phyloP scores from a whole-genome alignment of 2,113 vertebrate species.

The Dasyurus viverrinus region DNA sequence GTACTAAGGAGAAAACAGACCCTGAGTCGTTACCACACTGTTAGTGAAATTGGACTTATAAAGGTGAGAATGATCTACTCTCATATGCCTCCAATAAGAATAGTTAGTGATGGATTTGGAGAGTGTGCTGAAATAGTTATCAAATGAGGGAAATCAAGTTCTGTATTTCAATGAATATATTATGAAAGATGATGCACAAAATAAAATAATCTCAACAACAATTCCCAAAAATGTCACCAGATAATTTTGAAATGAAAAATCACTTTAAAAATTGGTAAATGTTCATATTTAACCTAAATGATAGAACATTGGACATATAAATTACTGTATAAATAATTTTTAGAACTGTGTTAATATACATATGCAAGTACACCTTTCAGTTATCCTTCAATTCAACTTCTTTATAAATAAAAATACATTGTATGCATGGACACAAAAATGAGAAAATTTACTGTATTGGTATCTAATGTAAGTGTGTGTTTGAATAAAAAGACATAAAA shows the following conservation, averaged over 20 bases:
- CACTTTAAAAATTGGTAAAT: not conserved
- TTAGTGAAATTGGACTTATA: constrained; percentile 8
- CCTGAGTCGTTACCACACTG: constrained; percentile 17
- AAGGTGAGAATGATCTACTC: not conserved
- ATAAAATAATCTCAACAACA: not conserved
- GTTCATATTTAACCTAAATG: not conserved
- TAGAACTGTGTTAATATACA: not conserved
- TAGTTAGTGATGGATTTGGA: not conserved
- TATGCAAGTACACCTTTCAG: constrained; percentile 21
- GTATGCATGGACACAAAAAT: not conserved
- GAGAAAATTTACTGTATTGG: constrained; percentile 3
- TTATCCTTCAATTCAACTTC: not conserved
- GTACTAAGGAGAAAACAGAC: constrained; percentile 43
- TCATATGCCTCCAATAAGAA: not conserved
- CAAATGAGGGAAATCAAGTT: not conserved
- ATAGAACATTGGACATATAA: not conserved
- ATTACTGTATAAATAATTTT: not conserved
- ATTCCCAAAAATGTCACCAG: not conserved
- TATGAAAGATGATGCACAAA: not conserved
- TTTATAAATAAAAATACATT: not conserved
- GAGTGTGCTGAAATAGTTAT: not conserved
- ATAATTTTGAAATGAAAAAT: not conserved
- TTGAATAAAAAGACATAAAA: not conserved
- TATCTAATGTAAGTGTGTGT: not conserved
- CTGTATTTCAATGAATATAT: not conserved